phyloP scores from a whole-genome alignment of 2,888 invertebrate species.

The Venusia cambrica region DNA sequence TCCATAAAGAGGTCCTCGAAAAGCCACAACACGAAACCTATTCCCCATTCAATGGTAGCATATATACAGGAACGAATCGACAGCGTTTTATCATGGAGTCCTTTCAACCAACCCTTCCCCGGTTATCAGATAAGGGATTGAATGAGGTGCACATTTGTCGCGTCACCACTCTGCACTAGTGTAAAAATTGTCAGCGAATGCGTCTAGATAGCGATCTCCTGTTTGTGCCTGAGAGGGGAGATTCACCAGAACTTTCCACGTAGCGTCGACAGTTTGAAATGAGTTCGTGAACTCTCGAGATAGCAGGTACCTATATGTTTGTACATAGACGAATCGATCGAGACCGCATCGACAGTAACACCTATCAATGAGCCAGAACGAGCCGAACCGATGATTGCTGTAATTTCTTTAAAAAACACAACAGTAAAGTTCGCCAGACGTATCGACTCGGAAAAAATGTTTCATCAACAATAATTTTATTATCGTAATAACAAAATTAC shows the following conservation, averaged over 20 bases:
- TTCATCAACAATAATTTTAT: conserved; percentile 81
- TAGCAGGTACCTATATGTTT: conserved; percentile 2
- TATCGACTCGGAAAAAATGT: conserved; percentile 78
- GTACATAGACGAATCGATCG: conserved; percentile 40
- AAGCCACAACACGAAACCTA: conserved; percentile 58
- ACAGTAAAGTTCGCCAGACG: conserved; percentile 78
- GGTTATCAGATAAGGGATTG: conserved; percentile 73
- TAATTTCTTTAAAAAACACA: conserved; percentile 76
- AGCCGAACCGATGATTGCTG: conserved; percentile 67
- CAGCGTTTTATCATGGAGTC: conserved; percentile 67
- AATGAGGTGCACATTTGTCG: conserved; percentile 74
- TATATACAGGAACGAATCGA: conserved; percentile 73
- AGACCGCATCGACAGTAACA: conserved; percentile 49
- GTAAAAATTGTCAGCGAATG: conserved; percentile 78
- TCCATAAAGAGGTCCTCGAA: conserved; percentile 42
- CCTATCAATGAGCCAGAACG: conserved; percentile 67
- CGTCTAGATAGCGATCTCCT: conserved; percentile 72
- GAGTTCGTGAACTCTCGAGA: conserved; percentile 16
- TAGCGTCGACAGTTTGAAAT: conserved; percentile 16
- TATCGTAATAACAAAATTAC: conserved; percentile 81
- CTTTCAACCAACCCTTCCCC: conserved; percentile 70
- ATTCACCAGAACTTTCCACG: conserved; percentile 20
- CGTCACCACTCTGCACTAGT: conserved; percentile 71
- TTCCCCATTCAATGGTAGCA: conserved; percentile 69
- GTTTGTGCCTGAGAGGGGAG: conserved; percentile 54